A percentile compares a stretch with the other conserved stretches of the same genome.
Evolutionary conservation across 2,888 invertebrate species (phyloP).

Genomic region (Aelia acuminata): DNA sequence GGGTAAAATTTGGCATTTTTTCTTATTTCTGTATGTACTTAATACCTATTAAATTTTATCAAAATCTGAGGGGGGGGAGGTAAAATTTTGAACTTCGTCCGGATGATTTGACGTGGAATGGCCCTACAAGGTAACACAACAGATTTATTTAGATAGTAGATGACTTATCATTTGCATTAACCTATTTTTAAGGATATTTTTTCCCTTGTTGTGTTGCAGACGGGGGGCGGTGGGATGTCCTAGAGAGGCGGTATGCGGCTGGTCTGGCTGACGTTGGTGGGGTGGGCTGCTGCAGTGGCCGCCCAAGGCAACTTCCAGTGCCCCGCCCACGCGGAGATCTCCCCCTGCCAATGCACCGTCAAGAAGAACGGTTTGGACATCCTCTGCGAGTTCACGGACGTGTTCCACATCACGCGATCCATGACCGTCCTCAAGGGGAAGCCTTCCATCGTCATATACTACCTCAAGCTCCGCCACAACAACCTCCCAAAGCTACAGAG

Average conservation of each 20-base stretch:
- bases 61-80: too few relatives aligned
- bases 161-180: too few relatives aligned
- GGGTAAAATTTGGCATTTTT: too few relatives aligned
- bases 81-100: too few relatives aligned
- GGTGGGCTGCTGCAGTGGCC: constrained; percentile 57
- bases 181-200: too few relatives aligned
- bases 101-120: too few relatives aligned
- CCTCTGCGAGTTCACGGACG: constrained; percentile 88
- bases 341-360: constrained; percentile 86
- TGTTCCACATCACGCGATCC: constrained; percentile 82
- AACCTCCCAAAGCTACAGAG: constrained; percentile 87
- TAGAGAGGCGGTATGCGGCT: constrained; percentile 51
- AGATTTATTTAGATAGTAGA: too few relatives aligned
- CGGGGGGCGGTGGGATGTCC: constrained; percentile 58
- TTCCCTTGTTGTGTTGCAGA: constrained; percentile 42
- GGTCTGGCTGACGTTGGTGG: constrained; percentile 49
- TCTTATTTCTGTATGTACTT: too few relatives aligned
- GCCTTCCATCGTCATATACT: constrained; percentile 84
- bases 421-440: constrained; percentile 87
- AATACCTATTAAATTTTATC: too few relatives aligned
- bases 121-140: too few relatives aligned
- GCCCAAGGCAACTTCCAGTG: constrained; percentile 70
- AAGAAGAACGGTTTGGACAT: constrained; percentile 92
- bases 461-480: constrained; percentile 89
- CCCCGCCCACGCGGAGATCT: constrained; percentile 81